Conservation (phyloP, 2,113 vertebrate species). For the Peromyscus maniculatus region DNA sequence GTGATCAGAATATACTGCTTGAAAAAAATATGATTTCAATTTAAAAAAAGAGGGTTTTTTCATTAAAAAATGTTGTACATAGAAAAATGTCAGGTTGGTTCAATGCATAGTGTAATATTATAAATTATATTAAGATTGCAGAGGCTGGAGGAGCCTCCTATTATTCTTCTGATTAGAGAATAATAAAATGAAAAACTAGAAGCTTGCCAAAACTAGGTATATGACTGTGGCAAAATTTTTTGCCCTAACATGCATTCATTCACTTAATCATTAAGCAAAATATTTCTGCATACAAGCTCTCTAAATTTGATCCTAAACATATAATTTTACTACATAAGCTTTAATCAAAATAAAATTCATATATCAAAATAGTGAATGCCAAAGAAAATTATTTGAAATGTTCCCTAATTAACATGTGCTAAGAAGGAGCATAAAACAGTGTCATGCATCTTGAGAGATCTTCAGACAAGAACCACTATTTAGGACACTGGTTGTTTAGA, state of each 20-base stretch:
- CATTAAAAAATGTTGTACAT: not conserved
- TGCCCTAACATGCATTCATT: not conserved
- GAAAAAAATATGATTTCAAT: not conserved
- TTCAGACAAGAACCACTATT: not conserved
- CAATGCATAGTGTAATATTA: not conserved
- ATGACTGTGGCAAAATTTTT: not conserved
- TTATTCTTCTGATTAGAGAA: not conserved
- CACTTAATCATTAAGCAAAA: not conserved
- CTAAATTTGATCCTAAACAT: not conserved
- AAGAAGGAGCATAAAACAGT: not conserved
- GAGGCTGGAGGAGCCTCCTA: not conserved
- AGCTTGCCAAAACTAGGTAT: not conserved
- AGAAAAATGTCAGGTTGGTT: not conserved
- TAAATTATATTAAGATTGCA: not conserved
- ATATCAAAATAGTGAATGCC: not conserved
- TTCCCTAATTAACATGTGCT: not conserved
- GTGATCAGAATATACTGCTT: not conserved
- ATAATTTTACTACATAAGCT: not conserved
- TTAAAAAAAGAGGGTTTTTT: not conserved
- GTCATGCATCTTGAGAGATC: not conserved
- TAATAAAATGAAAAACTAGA: not conserved
- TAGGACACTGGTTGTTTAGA: conserved; percentile 15
- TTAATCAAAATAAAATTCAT: not conserved
- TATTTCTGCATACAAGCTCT: not conserved
- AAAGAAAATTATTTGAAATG: not conserved